phyloP scores from a whole-genome alignment of 1,140 invertebrate genomes.

The Drosophila melanica region DNA sequence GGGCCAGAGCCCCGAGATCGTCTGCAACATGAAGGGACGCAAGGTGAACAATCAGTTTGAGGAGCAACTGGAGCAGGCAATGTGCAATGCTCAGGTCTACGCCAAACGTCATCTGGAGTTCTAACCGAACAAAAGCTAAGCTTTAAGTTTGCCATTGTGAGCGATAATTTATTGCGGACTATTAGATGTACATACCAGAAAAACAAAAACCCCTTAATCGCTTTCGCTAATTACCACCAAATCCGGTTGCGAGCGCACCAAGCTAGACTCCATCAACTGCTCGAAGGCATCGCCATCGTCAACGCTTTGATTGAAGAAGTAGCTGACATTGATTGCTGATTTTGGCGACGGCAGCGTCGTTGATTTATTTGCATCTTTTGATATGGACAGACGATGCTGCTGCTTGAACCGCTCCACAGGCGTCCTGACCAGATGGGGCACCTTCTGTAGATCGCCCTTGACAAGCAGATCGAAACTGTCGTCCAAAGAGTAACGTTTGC shows the following conservation, averaged over 20 bases:
- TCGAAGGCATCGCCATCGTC: slow-evolving; percentile 64
- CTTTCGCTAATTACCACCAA: slow-evolving; percentile 39
- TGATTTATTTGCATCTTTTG: slow-evolving; percentile 1
- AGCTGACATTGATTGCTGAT: slow-evolving; percentile 53
- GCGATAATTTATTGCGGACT: slow-evolving; percentile 41
- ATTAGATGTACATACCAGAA: slow-evolving; percentile 16
- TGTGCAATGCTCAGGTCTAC: slow-evolving; percentile 85
- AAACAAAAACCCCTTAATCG: slow-evolving; percentile 17
- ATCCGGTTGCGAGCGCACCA: slow-evolving; percentile 33
- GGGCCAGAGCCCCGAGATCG: slow-evolving; percentile 85
- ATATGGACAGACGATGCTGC: slow-evolving; percentile 36
- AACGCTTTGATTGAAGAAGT: slow-evolving; percentile 66
- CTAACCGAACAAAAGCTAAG: slow-evolving; percentile 26
- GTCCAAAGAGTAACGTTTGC: slow-evolving; percentile 58
- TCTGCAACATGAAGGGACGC: slow-evolving; percentile 86
- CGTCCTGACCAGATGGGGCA: slow-evolving; percentile 25
- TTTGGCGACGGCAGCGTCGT: slow-evolving; percentile 20
- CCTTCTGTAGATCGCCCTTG: slow-evolving; percentile 43
- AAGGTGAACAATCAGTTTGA: slow-evolving; percentile 85
- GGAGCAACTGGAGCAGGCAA: slow-evolving; percentile 84
- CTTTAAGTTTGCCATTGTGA: slow-evolving; percentile 27
- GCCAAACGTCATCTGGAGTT: slow-evolving; percentile 72
- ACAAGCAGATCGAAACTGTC: slow-evolving; percentile 77
- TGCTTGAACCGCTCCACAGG: slow-evolving; percentile 66
- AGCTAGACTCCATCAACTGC: slow-evolving; percentile 66